phyloP scores from a whole-genome alignment of 2,797 vertebrate genomes.

The Chelonia mydas region DNA sequence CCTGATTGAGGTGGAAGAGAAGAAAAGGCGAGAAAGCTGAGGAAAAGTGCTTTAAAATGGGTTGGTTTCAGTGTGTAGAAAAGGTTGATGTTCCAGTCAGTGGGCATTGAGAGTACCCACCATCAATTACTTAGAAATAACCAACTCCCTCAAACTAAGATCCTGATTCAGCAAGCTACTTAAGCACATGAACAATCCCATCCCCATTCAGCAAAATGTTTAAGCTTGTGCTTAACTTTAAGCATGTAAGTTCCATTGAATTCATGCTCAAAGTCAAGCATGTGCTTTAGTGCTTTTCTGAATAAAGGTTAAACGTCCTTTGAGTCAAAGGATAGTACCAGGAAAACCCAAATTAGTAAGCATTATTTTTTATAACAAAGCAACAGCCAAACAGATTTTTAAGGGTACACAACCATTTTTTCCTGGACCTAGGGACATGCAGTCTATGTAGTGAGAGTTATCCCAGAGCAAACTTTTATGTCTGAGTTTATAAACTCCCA shows the following conservation, averaged over 20 bases:
- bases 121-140: not conserved
- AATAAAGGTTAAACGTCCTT: not conserved
- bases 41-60: not conserved
- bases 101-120: not conserved
- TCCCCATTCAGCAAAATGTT: not conserved
- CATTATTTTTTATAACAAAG: accelerated
- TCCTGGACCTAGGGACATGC: not conserved
- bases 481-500: not conserved
- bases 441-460: not conserved
- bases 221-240: not conserved
- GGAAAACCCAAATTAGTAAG: not conserved
- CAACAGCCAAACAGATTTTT: not conserved
- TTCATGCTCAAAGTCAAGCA: not conserved
- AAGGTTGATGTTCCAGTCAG: not conserved
- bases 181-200: not conserved
- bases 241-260: not conserved
- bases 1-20: not conserved
- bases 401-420: not conserved
- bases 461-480: not conserved
- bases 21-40: not conserved
- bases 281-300: not conserved
- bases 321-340: not conserved
- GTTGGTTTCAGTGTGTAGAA: not conserved
- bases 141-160: not conserved
- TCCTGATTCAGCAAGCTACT: not conserved